Base-by-base conservation (phyloP, 2,797 vertebrate genomes). In the Channa striata region DNA sequence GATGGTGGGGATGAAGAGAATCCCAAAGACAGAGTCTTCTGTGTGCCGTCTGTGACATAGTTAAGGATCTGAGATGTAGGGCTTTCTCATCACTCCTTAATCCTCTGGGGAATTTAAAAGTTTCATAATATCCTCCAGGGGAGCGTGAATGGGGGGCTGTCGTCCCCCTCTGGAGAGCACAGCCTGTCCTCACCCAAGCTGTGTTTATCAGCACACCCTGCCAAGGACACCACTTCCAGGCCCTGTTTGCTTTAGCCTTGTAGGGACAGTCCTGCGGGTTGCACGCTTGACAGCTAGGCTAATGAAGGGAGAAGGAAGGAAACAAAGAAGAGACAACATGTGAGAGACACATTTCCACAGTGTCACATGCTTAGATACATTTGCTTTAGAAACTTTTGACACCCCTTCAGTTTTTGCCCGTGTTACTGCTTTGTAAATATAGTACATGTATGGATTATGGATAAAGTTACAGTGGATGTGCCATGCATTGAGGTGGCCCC, bases 211-310 rank as follows among this genome's bases (percentile, higher is more conserved):
- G 74, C 70, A 51, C 75, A 64, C 48, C 59, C 68, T 59, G 82
- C 89, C 91, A 92, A 91, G 91, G 89, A 90, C 90, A 87, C 78
- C 76, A 77, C 74, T 80, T 86, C 47, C 74, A 87, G 76, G 72
- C 74, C 70, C 78, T 83, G 82, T 84, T 84, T 81, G 85, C 80
- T 76, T 81, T 85, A 68, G 76, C 91, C 91, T 87, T 91, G 87
- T 91, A 92, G 87, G 91, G 93, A 84, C 72, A 81, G 73, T 81
- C 58, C 46, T 64, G 78, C 65, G 64, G 63, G 62, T 84, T 69
- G 47, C 47, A 76, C 1, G 11, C 65, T 68, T 77, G 69, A 66
- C 61, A 72, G 42, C 68, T 50, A 48, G 69, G 21, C 44, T 71
- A 67, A 51, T 51, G 54, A 64, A 23, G 21, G 8, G 7, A 72